Conservation (phyloP, 1,140 invertebrate genomes). For the Drosophila willistoni region DNA sequence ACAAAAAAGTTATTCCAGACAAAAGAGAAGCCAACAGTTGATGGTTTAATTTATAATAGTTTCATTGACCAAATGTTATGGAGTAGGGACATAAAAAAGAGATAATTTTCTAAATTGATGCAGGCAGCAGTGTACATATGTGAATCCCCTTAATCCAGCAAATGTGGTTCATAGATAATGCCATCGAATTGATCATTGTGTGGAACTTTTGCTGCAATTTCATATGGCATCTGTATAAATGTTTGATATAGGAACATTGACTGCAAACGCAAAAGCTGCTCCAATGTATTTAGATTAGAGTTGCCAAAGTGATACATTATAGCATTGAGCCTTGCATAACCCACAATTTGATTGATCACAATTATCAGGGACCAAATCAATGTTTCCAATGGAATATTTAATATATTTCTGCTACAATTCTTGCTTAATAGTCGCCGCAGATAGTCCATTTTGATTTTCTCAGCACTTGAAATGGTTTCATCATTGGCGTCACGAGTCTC, state of each 20-base stretch:
- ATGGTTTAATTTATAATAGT: conserved; percentile 5
- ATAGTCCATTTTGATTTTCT: conserved; percentile 45
- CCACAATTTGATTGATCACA: background rate
- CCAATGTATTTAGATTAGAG: background rate
- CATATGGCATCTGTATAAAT: background rate
- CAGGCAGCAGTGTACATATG: background rate
- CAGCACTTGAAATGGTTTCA: conserved; percentile 18
- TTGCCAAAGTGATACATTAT: background rate
- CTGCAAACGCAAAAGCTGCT: background rate
- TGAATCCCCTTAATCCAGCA: background rate
- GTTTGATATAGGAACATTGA: background rate
- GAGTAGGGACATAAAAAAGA: background rate
- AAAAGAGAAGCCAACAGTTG: background rate
- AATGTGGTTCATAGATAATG: background rate
- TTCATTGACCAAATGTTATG: conserved; percentile 15
- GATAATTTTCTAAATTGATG: background rate
- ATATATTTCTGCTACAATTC: background rate
- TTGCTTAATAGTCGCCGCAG: background rate
- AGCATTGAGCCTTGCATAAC: background rate
- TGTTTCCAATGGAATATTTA: background rate
- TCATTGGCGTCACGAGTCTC: background rate
- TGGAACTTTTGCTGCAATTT: background rate
- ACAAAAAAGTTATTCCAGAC: conserved; percentile 35
- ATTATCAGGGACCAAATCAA: background rate
- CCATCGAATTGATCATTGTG: too few relatives aligned